A percentile compares a stretch with the other conserved stretches of the same genome.
These are phyloP conservation scores for Colostygia pectinataria DNA, from an alignment of 2,888 invertebrate genomes.

Conservation along the genomic window DNA sequence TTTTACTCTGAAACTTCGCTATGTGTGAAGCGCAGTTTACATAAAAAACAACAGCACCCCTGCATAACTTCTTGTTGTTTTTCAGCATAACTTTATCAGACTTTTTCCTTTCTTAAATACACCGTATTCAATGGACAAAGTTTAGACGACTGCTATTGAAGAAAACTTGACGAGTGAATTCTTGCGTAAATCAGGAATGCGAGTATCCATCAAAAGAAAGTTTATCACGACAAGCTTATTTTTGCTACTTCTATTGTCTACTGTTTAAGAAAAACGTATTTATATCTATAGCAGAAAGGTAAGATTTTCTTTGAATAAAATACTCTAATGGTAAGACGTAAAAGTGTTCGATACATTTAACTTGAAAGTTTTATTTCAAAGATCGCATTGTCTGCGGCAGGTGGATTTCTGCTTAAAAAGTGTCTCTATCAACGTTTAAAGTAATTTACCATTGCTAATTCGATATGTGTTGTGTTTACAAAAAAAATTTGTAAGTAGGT, in stretches of 20 bases:
- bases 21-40: too few species aligned
- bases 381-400: slow-evolving; percentile 40
- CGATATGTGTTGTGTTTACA: too few species aligned
- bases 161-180: slow-evolving; percentile 60
- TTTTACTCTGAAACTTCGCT: too few species aligned
- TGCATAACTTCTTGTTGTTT: slow-evolving; percentile 13
- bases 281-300: slow-evolving; percentile 41
- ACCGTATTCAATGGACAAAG: slow-evolving; percentile 49
- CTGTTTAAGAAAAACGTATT: slow-evolving; percentile 26
- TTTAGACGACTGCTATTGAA: slow-evolving; percentile 60
- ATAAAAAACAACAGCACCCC: too few species aligned
- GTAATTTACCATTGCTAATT: background rate
- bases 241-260: slow-evolving; percentile 27
- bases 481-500: too few species aligned
- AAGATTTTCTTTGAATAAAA: too few species aligned
- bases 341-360: slow-evolving; percentile 48
- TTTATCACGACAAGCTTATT: slow-evolving; percentile 42
- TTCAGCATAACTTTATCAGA: slow-evolving; percentile 11
- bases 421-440: slow-evolving; percentile 42
- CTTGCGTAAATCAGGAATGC: slow-evolving; percentile 58
- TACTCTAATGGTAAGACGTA: slow-evolving; percentile 37
- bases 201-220: slow-evolving; percentile 55
- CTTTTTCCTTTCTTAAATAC: slow-evolving; percentile 28
- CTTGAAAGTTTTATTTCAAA: slow-evolving; percentile 63
- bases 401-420: slow-evolving; percentile 41